phyloP scores from a whole-genome alignment of 2,888 invertebrate genomes.

The Drosophila vallismaia region DNA sequence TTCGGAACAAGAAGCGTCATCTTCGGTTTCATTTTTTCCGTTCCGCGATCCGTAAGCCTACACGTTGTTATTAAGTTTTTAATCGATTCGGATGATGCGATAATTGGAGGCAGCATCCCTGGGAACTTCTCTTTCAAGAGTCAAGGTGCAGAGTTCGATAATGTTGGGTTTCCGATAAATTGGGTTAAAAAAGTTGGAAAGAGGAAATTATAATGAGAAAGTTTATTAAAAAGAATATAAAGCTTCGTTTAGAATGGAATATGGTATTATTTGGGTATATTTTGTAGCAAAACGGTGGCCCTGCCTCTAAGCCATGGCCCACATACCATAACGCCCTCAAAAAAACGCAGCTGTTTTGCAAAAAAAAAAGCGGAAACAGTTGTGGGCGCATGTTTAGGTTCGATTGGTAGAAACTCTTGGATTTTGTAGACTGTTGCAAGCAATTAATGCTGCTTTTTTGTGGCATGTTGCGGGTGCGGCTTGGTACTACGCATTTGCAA shows the following conservation, averaged over 20 bases:
- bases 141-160: neutral
- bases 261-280: neutral
- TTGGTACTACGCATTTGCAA: constrained; percentile 4
- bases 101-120: constrained; percentile 36
- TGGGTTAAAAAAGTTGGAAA: neutral
- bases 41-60: neutral
- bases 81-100: constrained; percentile 33
- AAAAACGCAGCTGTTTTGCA: constrained; percentile 23
- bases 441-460: neutral
- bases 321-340: constrained; percentile 29
- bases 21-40: constrained; percentile 38
- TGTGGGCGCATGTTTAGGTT: neutral
- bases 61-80: constrained; percentile 16
- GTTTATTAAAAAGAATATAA: neutral
- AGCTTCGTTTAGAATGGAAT: no score
- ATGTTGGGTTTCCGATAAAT: neutral
- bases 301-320: constrained; percentile 15
- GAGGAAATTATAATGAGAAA: constrained; percentile 10
- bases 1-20: constrained; percentile 14
- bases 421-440: no score
- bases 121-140: constrained; percentile 12
- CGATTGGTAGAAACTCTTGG: no score
- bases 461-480: constrained; percentile 57
- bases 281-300: neutral
- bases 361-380: neutral